A percentile compares a stretch with the other conserved stretches of the same genome.
Conservation (phyloP, 2,797 vertebrate species). For the Kryptolebias ocellatus region DNA sequence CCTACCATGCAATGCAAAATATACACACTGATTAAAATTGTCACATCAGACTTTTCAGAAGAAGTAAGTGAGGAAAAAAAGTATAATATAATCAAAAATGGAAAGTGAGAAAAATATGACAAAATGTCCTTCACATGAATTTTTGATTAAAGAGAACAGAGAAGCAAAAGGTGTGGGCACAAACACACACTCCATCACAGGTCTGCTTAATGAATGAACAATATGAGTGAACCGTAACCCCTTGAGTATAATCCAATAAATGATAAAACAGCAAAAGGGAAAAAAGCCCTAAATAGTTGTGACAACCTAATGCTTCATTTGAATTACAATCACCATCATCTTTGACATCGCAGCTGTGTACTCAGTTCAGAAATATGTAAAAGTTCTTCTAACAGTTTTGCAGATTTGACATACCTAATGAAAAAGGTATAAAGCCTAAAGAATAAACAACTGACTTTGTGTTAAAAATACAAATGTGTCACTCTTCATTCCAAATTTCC, state of each 20-base stretch:
- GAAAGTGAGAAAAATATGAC: slow-evolving; percentile 32
- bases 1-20: not conserved
- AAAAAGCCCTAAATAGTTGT: not conserved
- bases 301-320: not conserved
- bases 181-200: slow-evolving; percentile 12
- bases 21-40: slow-evolving; percentile 41
- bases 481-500: no score
- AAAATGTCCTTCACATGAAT: slow-evolving; percentile 42
- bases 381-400: no score
- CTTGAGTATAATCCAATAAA: not conserved
- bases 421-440: no score
- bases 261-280: not conserved
- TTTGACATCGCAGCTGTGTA: not conserved
- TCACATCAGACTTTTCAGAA: slow-evolving; percentile 39
- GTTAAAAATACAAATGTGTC: no score
- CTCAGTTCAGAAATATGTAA: not conserved
- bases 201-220: slow-evolving; percentile 16
- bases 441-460: no score
- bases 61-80: slow-evolving; percentile 16
- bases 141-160: slow-evolving; percentile 42
- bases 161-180: not conserved
- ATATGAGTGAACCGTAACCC: slow-evolving; percentile 1
- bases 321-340: not conserved
- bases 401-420: no score
- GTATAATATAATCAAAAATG: slow-evolving; percentile 34